A percentile compares a stretch with the other conserved stretches of the same genome.
phyloP scores from a whole-genome alignment of 2,113 vertebrate genomes.

The Ctenomys sociabilis region DNA sequence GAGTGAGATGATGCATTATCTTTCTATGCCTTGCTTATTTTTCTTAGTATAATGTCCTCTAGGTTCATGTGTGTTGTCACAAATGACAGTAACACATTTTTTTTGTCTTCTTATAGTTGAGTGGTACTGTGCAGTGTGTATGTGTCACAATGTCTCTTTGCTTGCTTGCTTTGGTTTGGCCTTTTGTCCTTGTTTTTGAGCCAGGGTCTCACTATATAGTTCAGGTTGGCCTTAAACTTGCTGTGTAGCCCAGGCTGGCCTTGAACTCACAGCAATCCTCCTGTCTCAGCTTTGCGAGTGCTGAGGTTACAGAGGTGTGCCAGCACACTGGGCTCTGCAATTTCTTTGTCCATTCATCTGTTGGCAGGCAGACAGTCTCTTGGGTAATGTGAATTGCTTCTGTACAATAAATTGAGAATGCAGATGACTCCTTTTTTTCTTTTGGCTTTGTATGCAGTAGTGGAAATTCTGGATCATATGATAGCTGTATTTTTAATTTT shows the following conservation, averaged over 20 bases:
- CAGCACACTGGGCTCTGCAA: not conserved
- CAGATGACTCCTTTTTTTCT: not conserved
- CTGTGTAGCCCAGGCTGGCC: too few species aligned
- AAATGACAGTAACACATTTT: not conserved
- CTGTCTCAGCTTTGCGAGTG: too few species aligned
- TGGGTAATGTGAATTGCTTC: not conserved
- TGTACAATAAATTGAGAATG: not conserved
- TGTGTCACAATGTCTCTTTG: not conserved
- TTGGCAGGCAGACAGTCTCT: not conserved
- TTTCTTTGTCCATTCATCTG: not conserved
- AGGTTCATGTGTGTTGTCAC: not conserved
- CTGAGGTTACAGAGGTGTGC: too few species aligned
- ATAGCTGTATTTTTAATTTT: not conserved
- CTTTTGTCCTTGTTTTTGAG: not conserved
- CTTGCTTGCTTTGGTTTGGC: not conserved
- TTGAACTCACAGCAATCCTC: too few species aligned
- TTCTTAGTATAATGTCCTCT: not conserved
- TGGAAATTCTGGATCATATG: not conserved
- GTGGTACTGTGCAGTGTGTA: not conserved
- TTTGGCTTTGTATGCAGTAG: not conserved
- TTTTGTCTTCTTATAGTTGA: not conserved
- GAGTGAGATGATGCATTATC: not conserved
- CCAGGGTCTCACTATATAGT: not conserved
- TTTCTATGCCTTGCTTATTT: not conserved
- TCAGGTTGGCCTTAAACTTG: not conserved